phyloP scores from a whole-genome alignment of 2,797 vertebrate genomes.

The Premnoplex brunnescens region DNA sequence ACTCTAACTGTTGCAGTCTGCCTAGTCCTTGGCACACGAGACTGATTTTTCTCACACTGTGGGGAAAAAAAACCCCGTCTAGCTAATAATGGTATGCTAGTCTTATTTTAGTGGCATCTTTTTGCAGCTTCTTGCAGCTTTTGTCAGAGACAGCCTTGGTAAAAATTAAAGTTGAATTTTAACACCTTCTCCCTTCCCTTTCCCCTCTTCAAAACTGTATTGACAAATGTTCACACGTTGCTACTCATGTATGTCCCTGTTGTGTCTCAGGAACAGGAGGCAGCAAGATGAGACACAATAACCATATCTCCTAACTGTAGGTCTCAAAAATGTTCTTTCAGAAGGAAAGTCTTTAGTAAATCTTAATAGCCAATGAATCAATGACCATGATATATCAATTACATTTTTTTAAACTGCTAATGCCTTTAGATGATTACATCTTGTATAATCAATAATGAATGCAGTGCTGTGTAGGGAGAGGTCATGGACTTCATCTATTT shows the following conservation, averaged over 20 bases:
- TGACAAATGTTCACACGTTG: slow-evolving; percentile 4
- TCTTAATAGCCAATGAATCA: neutral
- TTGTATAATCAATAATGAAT: neutral
- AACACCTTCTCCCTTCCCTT: neutral
- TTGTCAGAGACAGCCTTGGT: neutral
- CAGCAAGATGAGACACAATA: neutral
- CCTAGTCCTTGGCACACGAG: neutral
- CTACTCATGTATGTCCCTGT: neutral
- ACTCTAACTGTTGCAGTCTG: neutral
- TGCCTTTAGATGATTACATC: neutral
- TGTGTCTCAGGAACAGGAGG: neutral
- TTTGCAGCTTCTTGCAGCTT: slow-evolving; percentile 19
- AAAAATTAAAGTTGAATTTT: slow-evolving; percentile 24
- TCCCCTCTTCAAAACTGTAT: neutral
- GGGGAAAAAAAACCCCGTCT: neutral
- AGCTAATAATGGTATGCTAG: slow-evolving; percentile 37
- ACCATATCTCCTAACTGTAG: neutral
- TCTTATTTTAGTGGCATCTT: slow-evolving; percentile 35
- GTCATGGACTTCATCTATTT: neutral
- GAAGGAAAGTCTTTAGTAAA: neutral
- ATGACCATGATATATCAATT: neutral
- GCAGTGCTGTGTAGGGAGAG: neutral
- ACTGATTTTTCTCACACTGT: slow-evolving; percentile 22
- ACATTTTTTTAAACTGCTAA: neutral
- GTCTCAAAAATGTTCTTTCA: neutral